Evolutionary conservation across 2,888 invertebrate species (phyloP).

Genomic region (Vesta saturnalis): DNA sequence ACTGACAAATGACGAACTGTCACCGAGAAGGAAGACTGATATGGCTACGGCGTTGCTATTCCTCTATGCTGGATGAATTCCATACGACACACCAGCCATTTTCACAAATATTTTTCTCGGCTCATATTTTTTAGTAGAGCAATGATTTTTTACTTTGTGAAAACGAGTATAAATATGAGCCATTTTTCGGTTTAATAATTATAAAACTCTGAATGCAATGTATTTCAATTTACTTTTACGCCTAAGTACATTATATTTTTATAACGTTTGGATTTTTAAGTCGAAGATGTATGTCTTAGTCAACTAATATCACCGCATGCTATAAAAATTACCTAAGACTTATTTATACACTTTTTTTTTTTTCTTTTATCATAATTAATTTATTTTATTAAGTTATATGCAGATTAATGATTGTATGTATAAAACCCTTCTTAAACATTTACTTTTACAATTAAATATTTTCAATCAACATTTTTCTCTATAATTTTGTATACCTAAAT

Average conservation of each 20-base stretch:
- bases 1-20: slow-evolving; percentile 67
- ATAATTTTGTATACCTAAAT: no score
- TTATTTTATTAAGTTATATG: no score
- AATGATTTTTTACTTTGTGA: slow-evolving; percentile 51
- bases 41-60: slow-evolving; percentile 62
- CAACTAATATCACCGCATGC: neutral
- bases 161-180: slow-evolving; percentile 59
- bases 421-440: no score
- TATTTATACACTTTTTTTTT: neutral
- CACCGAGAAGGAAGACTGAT: slow-evolving; percentile 66
- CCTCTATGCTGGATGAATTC: slow-evolving; percentile 59
- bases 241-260: slow-evolving; percentile 32
- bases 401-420: no score
- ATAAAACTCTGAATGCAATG: slow-evolving; percentile 58
- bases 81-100: slow-evolving; percentile 59
- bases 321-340: neutral
- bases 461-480: no score
- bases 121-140: slow-evolving; percentile 53
- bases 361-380: no score
- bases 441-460: no score
- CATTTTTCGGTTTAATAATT: slow-evolving; percentile 60
- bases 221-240: slow-evolving; percentile 59
- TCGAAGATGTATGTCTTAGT: neutral
- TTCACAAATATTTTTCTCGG: slow-evolving; percentile 57
- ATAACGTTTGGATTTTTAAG: slow-evolving; percentile 12